Evolutionary conservation across 1,140 invertebrate genomes (phyloP).

Genomic region (Macrostomum lignano): DNA sequence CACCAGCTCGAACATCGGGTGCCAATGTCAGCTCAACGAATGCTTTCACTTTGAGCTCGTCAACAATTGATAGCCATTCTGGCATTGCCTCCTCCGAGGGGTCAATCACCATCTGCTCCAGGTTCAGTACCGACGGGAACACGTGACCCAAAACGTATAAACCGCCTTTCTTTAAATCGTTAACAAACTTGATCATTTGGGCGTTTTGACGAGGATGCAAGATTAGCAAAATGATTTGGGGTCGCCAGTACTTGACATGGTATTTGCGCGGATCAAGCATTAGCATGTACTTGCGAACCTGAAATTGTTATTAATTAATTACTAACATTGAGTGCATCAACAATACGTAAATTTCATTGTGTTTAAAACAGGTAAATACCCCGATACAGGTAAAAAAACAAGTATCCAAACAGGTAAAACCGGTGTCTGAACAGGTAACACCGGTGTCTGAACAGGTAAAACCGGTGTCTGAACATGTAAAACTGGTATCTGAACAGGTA

Average conservation of each 20-base stretch:
- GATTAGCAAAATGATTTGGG: slow-evolving; percentile 73
- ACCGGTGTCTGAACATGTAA: too few relatives aligned
- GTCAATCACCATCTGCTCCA: too few relatives aligned
- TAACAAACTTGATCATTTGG: slow-evolving; percentile 77
- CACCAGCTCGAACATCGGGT: not conserved
- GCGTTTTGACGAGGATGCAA: slow-evolving; percentile 59
- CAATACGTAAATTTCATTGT: too few relatives aligned
- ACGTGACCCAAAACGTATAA: slow-evolving; percentile 77
- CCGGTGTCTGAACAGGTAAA: too few relatives aligned
- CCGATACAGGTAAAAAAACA: too few relatives aligned
- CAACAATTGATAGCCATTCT: not conserved
- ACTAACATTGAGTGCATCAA: too few relatives aligned
- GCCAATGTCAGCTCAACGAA: slow-evolving; percentile 3
- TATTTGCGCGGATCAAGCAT: slow-evolving; percentile 76
- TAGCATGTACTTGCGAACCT: slow-evolving; percentile 75
- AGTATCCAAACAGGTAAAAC: too few relatives aligned
- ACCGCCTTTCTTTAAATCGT: slow-evolving; percentile 91
- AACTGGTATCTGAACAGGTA: too few relatives aligned
- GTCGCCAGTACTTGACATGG: slow-evolving; percentile 95
- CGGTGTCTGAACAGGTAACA: too few relatives aligned
- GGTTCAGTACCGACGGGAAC: slow-evolving; percentile 32
- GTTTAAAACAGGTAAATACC: too few relatives aligned
- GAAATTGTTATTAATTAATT: too few relatives aligned
- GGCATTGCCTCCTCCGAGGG: too few relatives aligned
- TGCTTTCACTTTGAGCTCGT: slow-evolving; percentile 3